These are phyloP conservation scores for Capreolus pygargus DNA, from an alignment of 2,113 vertebrate genomes.

Conservation along the genomic window DNA sequence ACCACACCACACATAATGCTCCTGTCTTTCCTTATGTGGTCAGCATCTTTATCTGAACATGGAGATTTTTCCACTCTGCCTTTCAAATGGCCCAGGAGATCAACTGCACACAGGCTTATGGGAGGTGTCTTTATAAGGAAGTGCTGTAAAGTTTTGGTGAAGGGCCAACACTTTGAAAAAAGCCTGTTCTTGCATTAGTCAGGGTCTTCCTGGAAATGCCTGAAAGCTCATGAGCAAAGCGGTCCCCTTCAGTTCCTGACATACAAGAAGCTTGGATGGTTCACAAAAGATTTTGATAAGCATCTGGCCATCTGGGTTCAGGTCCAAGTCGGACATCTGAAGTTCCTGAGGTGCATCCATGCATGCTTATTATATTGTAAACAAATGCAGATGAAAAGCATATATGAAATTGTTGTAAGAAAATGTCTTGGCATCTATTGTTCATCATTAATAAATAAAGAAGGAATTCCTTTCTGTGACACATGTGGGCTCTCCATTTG, in stretches of 20 bases:
- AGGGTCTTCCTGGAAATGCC: background rate
- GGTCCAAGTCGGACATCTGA: background rate
- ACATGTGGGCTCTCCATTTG: background rate
- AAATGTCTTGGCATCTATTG: background rate
- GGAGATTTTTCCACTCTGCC: background rate
- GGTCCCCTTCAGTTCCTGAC: background rate
- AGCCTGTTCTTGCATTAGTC: background rate
- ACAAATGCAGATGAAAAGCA: slow-evolving; percentile 16
- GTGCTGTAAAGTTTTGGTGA: background rate
- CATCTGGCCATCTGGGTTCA: slow-evolving; percentile 40
- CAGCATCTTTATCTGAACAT: background rate
- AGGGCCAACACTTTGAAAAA: background rate
- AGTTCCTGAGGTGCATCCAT: slow-evolving; percentile 7
- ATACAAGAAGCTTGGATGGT: background rate
- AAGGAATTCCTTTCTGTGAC: background rate
- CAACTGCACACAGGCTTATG: background rate
- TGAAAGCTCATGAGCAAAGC: background rate
- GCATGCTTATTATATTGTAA: background rate
- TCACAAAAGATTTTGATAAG: slow-evolving; percentile 46
- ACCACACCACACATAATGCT: background rate
- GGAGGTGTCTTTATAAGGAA: background rate
- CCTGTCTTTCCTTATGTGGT: background rate
- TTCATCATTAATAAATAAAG: background rate
- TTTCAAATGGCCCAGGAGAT: background rate
- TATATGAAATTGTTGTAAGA: background rate